Conservation (phyloP, 2,888 invertebrate species). For the Mechanitis messenoides region DNA sequence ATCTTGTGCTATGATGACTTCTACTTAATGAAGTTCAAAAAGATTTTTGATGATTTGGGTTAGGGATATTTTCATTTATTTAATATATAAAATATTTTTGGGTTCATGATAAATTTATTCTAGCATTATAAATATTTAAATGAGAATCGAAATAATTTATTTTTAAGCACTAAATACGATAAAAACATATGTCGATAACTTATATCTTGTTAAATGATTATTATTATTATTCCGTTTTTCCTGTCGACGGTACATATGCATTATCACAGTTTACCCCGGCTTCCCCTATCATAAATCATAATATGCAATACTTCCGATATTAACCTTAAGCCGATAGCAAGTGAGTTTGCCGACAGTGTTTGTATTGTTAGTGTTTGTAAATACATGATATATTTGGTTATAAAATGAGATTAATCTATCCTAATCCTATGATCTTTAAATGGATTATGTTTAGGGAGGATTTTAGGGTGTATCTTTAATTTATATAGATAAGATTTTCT, state of each 20-base stretch:
- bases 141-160: too few relatives aligned
- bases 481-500: too few relatives aligned
- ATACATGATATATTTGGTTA: slow-evolving; percentile 1
- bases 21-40: background rate
- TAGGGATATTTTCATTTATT: too few relatives aligned
- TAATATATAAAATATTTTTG: too few relatives aligned
- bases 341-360: slow-evolving; percentile 8
- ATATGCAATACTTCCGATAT: slow-evolving; percentile 16
- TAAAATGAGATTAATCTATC: background rate
- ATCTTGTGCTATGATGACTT: too few relatives aligned
- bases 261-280: slow-evolving; percentile 10
- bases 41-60: background rate
- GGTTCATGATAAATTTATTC: too few relatives aligned
- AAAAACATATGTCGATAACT: background rate
- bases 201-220: background rate
- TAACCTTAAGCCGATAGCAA: slow-evolving; percentile 9
- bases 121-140: too few relatives aligned
- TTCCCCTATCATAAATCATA: slow-evolving; percentile 15
- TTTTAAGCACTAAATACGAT: too few relatives aligned
- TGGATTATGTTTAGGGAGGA: background rate
- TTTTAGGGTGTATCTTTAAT: too few relatives aligned
- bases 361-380: slow-evolving; percentile 7
- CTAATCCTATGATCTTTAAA: background rate
- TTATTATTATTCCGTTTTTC: slow-evolving; percentile 5
- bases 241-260: slow-evolving; percentile 9